Base-by-base conservation (phyloP, 2,113 vertebrate genomes). In the Eublepharis macularius region DNA sequence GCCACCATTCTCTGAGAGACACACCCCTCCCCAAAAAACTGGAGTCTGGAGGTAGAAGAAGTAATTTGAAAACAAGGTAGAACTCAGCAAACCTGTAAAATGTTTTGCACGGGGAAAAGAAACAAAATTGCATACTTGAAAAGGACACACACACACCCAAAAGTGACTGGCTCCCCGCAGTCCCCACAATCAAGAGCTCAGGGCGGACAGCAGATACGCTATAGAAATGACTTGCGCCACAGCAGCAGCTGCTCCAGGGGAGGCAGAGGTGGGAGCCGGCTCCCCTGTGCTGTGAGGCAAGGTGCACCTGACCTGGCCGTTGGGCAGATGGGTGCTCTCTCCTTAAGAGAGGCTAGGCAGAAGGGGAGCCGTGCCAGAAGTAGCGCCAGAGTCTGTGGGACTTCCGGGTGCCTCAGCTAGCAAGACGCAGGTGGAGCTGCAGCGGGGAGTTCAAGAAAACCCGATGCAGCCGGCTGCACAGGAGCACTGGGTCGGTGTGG, bases 11-110 rank as follows among this genome's bases (percentile, higher is more conserved):
- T n/a, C n/a, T n/a, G n/a, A n/a, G n/a, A n/a, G n/a, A n/a, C n/a
- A n/a, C n/a, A n/a, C n/a, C n/a, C n/a, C n/a, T n/a, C n/a, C n/a
- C n/a, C n/a, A n/a, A n/a, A n/a, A n/a, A n/a, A n/a, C n/a, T n/a
- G n/a, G n/a, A n/a, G n/a, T n/a, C 34, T n/a, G 54, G 54, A 47
- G n/a, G 36, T 54, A 57, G 51, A 9, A 4, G 73, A 60, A 77
- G 83, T 43, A 65, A 77, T 69, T 54, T 69, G 45, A 84, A 84
- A 77, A 76, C 60, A 51, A 68, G 83, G 63, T 32, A 4, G 36
- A 69, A 21, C 26, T 24, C 29, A 14, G 34, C 45, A 41, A 51
- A 43, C 54, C 47, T 77, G 60, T 49, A 21, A 41, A 54, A 19
- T 9, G 39, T 76, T 77, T 39, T 54, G 45, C 32, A 13, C 29